Percentiles rank a stretch among this genome's conserved stretches.
Evolutionary conservation across 2,113 vertebrate species (phyloP).

Genomic region (Tricholaema leucomelas): DNA sequence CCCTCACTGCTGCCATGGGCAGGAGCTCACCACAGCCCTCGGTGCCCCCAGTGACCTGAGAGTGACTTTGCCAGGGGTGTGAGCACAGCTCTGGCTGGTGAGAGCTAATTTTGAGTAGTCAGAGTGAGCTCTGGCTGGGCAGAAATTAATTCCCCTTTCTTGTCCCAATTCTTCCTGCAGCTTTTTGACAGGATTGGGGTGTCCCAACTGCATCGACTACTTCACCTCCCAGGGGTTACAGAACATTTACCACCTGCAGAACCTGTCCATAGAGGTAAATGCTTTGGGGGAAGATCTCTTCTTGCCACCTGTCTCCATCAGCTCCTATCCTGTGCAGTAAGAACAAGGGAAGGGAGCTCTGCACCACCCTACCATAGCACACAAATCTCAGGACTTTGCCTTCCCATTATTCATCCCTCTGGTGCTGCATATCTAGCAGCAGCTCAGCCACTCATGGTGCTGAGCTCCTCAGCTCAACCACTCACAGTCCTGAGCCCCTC

Average conservation of each 20-base stretch:
- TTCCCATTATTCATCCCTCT: background rate
- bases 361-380: background rate
- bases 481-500: background rate
- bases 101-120: no score
- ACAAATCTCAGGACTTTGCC: background rate
- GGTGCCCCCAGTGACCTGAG: background rate
- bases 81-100: background rate
- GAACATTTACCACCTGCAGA: conserved; percentile 97
- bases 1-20: background rate
- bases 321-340: background rate
- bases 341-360: background rate
- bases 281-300: conserved; percentile 29
- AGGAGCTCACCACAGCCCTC: background rate
- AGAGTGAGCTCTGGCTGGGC: background rate
- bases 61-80: background rate
- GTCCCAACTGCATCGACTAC: conserved; percentile 98
- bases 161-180: conserved; percentile 84
- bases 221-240: conserved; percentile 97
- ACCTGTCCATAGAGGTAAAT: conserved; percentile 95
- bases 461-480: no score
- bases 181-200: conserved; percentile 96
- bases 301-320: conserved; percentile 16
- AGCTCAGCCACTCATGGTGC: background rate
- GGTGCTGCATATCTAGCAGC: background rate
- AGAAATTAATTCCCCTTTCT: conserved; percentile 16